These are phyloP conservation scores for Urocitellus parryii DNA, from an alignment of 2,113 vertebrate genomes.

Conservation along the genomic window DNA sequence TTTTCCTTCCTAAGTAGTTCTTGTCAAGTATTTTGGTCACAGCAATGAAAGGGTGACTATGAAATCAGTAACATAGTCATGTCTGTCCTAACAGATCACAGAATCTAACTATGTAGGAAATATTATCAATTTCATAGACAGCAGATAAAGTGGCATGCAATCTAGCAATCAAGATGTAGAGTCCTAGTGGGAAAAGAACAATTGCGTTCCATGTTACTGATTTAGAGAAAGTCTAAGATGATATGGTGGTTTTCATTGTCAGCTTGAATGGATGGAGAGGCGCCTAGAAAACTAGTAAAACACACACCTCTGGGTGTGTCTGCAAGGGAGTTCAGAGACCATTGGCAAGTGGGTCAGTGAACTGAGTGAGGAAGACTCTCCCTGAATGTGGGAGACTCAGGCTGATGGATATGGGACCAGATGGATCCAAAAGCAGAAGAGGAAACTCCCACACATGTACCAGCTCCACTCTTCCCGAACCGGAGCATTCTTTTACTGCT, in stretches of 20 bases:
- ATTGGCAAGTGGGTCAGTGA: background rate
- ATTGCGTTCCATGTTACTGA: background rate
- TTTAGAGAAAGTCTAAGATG: background rate
- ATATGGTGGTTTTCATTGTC: background rate
- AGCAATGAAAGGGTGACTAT: no score
- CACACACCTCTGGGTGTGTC: background rate
- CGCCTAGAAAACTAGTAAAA: background rate
- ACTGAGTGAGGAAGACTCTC: rapidly evolving
- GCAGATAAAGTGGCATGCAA: background rate
- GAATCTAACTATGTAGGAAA: background rate
- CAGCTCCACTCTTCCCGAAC: background rate
- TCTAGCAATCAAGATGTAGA: background rate
- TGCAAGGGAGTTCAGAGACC: background rate
- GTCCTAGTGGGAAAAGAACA: background rate
- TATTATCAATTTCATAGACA: background rate
- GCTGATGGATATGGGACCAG: no score
- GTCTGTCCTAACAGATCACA: background rate
- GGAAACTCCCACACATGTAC: no score
- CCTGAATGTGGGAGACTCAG: background rate
- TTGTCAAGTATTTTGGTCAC: no score
- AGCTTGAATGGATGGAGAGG: background rate
- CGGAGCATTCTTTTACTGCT: background rate
- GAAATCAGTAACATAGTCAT: background rate
- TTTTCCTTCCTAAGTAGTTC: no score
- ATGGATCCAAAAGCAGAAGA: background rate